phyloP scores from a whole-genome alignment of 2,113 vertebrate species.

The Atlantisia rogersi region DNA sequence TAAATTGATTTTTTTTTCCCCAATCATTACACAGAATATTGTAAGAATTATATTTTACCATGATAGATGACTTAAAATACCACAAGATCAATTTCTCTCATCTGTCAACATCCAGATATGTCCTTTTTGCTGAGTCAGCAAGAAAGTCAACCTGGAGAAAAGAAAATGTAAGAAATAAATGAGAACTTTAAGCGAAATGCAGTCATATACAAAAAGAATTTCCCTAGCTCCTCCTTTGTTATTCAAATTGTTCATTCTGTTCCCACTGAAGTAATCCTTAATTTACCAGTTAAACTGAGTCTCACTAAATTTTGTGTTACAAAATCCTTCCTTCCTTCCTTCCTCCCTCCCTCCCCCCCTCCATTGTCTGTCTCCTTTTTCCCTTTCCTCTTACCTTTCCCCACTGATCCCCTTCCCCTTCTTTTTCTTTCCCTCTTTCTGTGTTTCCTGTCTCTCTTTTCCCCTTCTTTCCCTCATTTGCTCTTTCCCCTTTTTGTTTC shows the following conservation, averaged over 20 bases:
- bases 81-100: neutral
- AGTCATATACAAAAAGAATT: neutral
- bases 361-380: no score
- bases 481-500: neutral
- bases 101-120: neutral
- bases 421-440: neutral
- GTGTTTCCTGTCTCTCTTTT: neutral
- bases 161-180: neutral
- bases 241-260: neutral
- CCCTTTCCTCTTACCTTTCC: accelerated
- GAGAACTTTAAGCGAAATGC: neutral
- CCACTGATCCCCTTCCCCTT: no score
- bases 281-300: neutral
- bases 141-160: neutral
- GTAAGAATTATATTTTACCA: neutral
- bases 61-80: neutral
- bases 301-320: neutral
- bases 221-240: neutral
- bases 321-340: neutral
- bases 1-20: neutral
- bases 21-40: neutral
- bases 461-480: neutral
- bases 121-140: neutral
- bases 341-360: no score
- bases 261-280: neutral